Evolutionary conservation across 2,888 invertebrate species (phyloP), one percentile per base, ranked within the genome.

Genomic region (Desoria tigrina): DNA sequence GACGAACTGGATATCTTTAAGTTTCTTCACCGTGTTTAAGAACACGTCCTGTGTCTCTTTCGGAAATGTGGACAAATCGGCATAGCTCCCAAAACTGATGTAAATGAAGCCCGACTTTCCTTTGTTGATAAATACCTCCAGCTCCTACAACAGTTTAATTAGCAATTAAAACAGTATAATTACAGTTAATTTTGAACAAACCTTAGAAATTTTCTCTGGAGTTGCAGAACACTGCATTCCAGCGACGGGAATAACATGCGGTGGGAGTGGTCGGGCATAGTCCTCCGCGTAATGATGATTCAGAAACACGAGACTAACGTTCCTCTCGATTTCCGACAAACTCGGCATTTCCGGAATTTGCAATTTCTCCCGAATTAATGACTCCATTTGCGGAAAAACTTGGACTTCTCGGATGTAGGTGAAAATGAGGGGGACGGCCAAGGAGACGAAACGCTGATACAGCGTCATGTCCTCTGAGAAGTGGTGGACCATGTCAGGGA

Each of bases 231-330:
- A 67, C 1, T 68, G 63, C 49, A 73, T 68, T 27, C 71, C 71
- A 7, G 61, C 64, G 9, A 71, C 50, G 6, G 65, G 62, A 18
- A 73, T 56, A 1, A 72, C 59, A 24, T 66, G 60, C 2, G 74
- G 70, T 23, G 71, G 71, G 4, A 72, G 21, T 1, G 71, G 65
- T 53, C 72, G 58, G 11, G 72, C 66, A 27, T 63, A 69, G 39
- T 73, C 73, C 32, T 72, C 71, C 3, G 68, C 49, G 9, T 56
- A 63, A 49, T 75, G 69, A 21, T 64, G 66, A 61, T 73, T 75
- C 6, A 69, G 28, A 2, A 75, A 55, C 9, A 73, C 42, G 27
- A 75, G 42, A 42, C 70, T 71, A 0, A 61, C 55, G 24, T 51
- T 26, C 49, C 64, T 60, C 39, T 75, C 69, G 56, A 72, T 42